Evolutionary conservation across 2,113 vertebrate genomes (phyloP), one percentile per base, ranked within the genome.

Genomic region (Dascyllus trimaculatus): DNA sequence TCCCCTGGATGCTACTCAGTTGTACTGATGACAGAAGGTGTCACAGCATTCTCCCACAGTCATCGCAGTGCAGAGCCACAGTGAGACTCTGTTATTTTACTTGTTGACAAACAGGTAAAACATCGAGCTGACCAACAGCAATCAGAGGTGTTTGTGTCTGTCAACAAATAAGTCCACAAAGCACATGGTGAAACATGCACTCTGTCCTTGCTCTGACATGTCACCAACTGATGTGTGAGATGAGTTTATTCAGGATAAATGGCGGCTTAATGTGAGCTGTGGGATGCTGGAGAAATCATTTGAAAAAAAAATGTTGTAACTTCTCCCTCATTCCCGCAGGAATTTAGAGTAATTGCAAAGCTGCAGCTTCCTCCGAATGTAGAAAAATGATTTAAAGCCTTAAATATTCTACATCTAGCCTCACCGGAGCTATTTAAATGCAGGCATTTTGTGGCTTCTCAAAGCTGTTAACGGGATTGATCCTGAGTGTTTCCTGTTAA

Each of bases 11-110:
- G 62, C n/a, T 2, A 2, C 7, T 32, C 43, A 63, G 63, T 56
- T 63, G 40, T 52, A 54, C 21, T 54, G 69, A 56, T 81, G 79
- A 75, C 76, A 83, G 60, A 53, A 61, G 38, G 71, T 82, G 72
- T 82, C 65, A 40, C 65, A 75, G 65, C 60, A 32, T n/a, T 56
- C 38, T 66, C 51, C 64, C 78, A 45, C 52, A 53, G 57, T 46
- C 48, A 22, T 48, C 68, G 14, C 60, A 57, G 11, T 32, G 22
- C 25, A 65, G 35, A 53, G 52, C 9, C 4, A 70, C 67, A 76
- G 48, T 61, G 53, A 75, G 35, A 71, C 45, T 69, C 25, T 62
- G 53, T 45, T 69, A 62, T 82, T 81, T 79, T 40, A 35, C 26
- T 58, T 54, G 54, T 11, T 0, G 19, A 43, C 59, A 75, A 75